A percentile compares a stretch with the other conserved stretches of the same genome.
phyloP scores from a whole-genome alignment of 1,140 invertebrate genomes.

The Anastatus disparis region DNA sequence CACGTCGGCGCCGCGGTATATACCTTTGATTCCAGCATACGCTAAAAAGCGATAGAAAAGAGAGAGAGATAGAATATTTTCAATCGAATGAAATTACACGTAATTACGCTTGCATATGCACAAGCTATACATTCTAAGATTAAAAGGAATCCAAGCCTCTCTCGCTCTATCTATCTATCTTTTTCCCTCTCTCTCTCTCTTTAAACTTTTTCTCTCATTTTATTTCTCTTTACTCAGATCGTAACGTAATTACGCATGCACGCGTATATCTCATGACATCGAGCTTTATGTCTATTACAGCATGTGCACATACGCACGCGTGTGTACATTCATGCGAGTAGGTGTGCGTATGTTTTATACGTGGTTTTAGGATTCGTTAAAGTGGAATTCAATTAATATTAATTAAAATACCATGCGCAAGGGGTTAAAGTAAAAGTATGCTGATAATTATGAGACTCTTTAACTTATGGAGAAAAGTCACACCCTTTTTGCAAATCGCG shows the following conservation, averaged over 20 bases:
- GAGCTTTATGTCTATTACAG: background rate
- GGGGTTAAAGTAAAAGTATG: no score
- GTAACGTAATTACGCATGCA: conserved; percentile 54
- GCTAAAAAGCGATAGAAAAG: background rate
- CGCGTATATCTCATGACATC: conserved; percentile 47
- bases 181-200: no score
- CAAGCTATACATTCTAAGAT: conserved; percentile 50
- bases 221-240: no score
- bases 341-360: conserved; percentile 5
- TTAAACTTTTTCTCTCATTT: no score
- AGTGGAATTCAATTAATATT: conserved; percentile 58
- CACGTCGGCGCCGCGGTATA: background rate
- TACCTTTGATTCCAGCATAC: conserved; percentile 1
- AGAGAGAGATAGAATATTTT: conserved; percentile 37
- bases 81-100: conserved; percentile 55
- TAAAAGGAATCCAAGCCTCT: conserved; percentile 49
- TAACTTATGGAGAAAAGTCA: conserved; percentile 11
- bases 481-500: conserved; percentile 5
- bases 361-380: conserved; percentile 33
- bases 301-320: background rate
- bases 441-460: conserved; percentile 43
- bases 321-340: no score
- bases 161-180: conserved; percentile 29
- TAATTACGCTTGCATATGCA: conserved; percentile 50
- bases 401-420: conserved; percentile 51